These are phyloP conservation scores for Alcis repandata DNA, from an alignment of 2,888 invertebrate species.

Conservation along the genomic window DNA sequence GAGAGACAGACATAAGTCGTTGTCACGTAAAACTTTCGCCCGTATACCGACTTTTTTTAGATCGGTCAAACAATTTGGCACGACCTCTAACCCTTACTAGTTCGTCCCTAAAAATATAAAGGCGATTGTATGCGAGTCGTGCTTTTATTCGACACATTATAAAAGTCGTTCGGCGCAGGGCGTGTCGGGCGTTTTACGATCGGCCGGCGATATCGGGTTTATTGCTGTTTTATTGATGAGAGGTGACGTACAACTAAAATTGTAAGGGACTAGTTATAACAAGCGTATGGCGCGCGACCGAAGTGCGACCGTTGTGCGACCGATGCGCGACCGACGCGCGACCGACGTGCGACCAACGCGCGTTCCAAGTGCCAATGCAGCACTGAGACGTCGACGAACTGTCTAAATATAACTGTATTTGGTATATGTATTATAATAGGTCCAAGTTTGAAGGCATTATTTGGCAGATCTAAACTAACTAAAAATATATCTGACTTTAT, in stretches of 20 bases:
- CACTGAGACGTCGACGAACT: too few relatives aligned
- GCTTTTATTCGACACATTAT: slow-evolving; percentile 78
- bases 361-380: too few relatives aligned
- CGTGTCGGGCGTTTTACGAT: slow-evolving; percentile 65
- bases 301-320: too few relatives aligned
- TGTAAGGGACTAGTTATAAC: slow-evolving; percentile 30
- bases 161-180: slow-evolving; percentile 60
- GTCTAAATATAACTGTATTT: too few relatives aligned
- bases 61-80: neutral
- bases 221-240: slow-evolving; percentile 71
- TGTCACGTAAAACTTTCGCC: too few relatives aligned
- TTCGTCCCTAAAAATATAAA: slow-evolving; percentile 61
- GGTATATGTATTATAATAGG: too few relatives aligned
- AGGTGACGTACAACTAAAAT: slow-evolving; percentile 50
- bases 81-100: slow-evolving; percentile 1
- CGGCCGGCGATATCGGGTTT: slow-evolving; percentile 65
- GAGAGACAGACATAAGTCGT: neutral
- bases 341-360: too few relatives aligned
- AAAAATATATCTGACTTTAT: too few relatives aligned
- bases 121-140: slow-evolving; percentile 62
- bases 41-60: neutral
- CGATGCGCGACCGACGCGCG: too few relatives aligned
- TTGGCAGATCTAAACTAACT: too few relatives aligned
- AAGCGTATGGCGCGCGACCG: too few relatives aligned
- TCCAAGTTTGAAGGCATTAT: too few relatives aligned